A percentile compares a stretch with the other conserved stretches of the same genome.
These are phyloP conservation scores for Drosophila lacteicornis DNA, from an alignment of 1,140 invertebrate species.

Conservation along the genomic window DNA sequence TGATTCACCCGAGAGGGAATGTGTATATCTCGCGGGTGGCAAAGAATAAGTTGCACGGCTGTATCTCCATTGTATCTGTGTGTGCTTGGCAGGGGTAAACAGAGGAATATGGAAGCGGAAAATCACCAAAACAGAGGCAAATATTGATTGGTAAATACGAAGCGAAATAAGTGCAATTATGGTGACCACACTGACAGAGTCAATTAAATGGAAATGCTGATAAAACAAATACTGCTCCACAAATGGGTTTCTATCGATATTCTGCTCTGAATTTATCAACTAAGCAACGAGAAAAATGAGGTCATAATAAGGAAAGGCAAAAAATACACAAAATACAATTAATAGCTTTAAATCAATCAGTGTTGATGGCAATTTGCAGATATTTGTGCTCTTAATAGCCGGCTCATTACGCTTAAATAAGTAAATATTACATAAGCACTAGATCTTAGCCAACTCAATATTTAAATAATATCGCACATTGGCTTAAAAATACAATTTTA, in stretches of 20 bases:
- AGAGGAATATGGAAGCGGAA: slow-evolving; percentile 15
- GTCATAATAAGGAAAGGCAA: slow-evolving; percentile 3
- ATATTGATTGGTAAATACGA: slow-evolving; percentile 42
- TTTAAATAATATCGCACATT: slow-evolving; percentile 1
- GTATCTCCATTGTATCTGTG: neutral
- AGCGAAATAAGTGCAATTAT: slow-evolving; percentile 27
- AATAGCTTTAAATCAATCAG: slow-evolving; percentile 1
- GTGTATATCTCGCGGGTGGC: neutral
- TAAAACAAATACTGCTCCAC: slow-evolving; percentile 6
- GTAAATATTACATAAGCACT: neutral
- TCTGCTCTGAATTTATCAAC: neutral
- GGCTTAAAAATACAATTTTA: neutral
- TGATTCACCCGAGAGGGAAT: slow-evolving; percentile 12
- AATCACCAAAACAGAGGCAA: slow-evolving; percentile 4
- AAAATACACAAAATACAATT: neutral
- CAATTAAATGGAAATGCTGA: slow-evolving; percentile 17
- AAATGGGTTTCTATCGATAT: neutral
- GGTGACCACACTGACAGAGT: slow-evolving; percentile 7
- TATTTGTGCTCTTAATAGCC: too few species aligned
- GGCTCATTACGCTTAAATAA: too few species aligned
- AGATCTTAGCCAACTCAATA: neutral
- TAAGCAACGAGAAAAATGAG: neutral
- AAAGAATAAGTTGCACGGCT: neutral
- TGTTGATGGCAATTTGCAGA: neutral
- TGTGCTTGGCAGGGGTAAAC: slow-evolving; percentile 16